phyloP scores from a whole-genome alignment of 2,888 invertebrate genomes.

The Drosophila pseudotakahashii region DNA sequence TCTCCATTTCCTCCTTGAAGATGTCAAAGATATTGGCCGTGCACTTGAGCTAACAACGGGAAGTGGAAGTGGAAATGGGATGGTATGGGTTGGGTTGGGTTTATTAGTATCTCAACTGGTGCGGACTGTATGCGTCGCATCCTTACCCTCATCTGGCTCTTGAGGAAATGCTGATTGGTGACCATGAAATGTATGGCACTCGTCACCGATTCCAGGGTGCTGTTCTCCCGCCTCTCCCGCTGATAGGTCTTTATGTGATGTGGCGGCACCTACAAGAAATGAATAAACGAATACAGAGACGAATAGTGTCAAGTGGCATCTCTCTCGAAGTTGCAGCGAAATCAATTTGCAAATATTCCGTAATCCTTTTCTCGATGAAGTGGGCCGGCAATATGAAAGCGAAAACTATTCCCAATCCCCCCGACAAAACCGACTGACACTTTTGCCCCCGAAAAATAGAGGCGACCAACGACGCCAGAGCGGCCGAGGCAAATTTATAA shows the following conservation, averaged over 20 bases:
- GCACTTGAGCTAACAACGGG: constrained; percentile 81
- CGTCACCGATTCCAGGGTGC: constrained; percentile 82
- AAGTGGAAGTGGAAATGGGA: constrained; percentile 1
- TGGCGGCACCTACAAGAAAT: constrained; percentile 76
- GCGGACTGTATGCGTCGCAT: not conserved
- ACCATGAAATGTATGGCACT: constrained; percentile 83
- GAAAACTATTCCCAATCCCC: constrained; percentile 35
- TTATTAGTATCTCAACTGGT: constrained; percentile 25
- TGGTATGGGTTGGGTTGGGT: not conserved
- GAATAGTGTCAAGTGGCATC: constrained; percentile 46
- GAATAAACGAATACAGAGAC: constrained; percentile 6
- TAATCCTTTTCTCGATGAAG: constrained; percentile 36
- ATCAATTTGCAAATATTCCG: constrained; percentile 69
- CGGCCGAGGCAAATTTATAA: constrained; percentile 75
- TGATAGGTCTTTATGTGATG: constrained; percentile 84
- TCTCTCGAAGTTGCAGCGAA: constrained; percentile 40
- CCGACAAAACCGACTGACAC: constrained; percentile 43
- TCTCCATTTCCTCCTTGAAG: constrained; percentile 84
- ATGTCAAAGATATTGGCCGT: constrained; percentile 83
- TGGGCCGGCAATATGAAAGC: constrained; percentile 27
- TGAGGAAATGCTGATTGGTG: constrained; percentile 83
- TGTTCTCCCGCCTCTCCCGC: constrained; percentile 81
- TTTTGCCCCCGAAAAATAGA: constrained; percentile 65
- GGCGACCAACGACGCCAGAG: constrained; percentile 58
- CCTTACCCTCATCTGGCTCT: constrained; percentile 82